Percentiles rank a stretch among this genome's conserved stretches.
phyloP scores from a whole-genome alignment of 2,888 invertebrate genomes.

The Palloptera scutellata region DNA sequence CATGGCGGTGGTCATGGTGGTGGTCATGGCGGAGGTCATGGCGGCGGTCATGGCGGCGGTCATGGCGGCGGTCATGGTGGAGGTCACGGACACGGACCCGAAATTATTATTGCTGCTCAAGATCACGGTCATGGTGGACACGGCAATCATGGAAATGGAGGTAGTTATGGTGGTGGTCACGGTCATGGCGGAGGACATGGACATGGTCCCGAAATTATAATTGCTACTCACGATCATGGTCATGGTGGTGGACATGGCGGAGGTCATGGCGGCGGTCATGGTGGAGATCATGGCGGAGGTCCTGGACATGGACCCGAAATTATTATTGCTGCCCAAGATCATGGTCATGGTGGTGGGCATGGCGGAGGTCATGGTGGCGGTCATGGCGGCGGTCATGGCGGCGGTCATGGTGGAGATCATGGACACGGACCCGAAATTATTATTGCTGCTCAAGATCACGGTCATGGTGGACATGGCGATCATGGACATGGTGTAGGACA shows the following conservation, averaged over 20 bases:
- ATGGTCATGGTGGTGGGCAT: slow-evolving; percentile 8
- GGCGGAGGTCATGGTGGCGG: slow-evolving; percentile 19
- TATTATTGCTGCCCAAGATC: neutral
- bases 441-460: slow-evolving; percentile 16
- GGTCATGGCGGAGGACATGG: slow-evolving; percentile 28
- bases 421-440: slow-evolving; percentile 27
- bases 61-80: slow-evolving; percentile 14
- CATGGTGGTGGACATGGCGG: slow-evolving; percentile 19
- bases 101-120: slow-evolving; percentile 25
- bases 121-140: slow-evolving; percentile 24
- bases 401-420: slow-evolving; percentile 37
- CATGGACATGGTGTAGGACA: slow-evolving; percentile 28
- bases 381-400: slow-evolving; percentile 9
- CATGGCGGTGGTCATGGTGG: slow-evolving; percentile 9
- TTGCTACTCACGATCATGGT: slow-evolving; percentile 23
- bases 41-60: slow-evolving; percentile 18
- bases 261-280: slow-evolving; percentile 17
- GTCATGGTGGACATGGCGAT: slow-evolving; percentile 39
- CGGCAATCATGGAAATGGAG: slow-evolving; percentile 10
- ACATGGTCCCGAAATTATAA: slow-evolving; percentile 26
- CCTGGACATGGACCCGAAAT: slow-evolving; percentile 1
- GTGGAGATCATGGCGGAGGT: neutral
- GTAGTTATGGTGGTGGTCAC: slow-evolving; percentile 18
- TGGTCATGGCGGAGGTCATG: slow-evolving; percentile 10
- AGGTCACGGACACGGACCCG: slow-evolving; percentile 26